phyloP scores from a whole-genome alignment of 2,888 invertebrate species.

The Cheilosia scutellata region DNA sequence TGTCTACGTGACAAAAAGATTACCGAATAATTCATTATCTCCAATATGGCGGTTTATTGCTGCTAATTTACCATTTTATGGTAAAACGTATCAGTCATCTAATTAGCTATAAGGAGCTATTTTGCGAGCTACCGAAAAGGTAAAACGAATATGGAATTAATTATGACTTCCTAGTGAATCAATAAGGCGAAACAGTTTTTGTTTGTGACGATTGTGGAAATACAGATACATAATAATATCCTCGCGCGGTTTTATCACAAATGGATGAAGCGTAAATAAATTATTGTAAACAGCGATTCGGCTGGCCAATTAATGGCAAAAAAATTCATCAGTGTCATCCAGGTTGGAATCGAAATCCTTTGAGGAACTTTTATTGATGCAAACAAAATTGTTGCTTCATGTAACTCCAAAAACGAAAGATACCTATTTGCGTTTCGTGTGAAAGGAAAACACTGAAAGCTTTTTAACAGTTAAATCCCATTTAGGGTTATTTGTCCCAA shows the following conservation, averaged over 20 bases:
- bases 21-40: conserved; percentile 46
- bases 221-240: no score
- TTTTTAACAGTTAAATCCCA: no score
- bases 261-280: no score
- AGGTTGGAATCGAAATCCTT: no score
- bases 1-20: conserved; percentile 59
- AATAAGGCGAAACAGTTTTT: not conserved
- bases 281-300: not conserved
- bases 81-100: conserved; percentile 45
- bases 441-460: no score
- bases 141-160: not conserved
- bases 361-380: no score
- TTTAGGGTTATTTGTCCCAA: no score
- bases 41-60: conserved; percentile 49
- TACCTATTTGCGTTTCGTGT: no score
- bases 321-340: no score
- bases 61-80: conserved; percentile 50
- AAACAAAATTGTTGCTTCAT: no score
- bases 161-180: not conserved
- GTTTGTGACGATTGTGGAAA: not conserved
- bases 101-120: conserved; percentile 48
- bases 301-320: not conserved
- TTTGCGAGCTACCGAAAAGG: not conserved
- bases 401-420: no score
- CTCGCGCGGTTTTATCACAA: not conserved